Conservation (phyloP, 1,140 invertebrate genomes). For the Helicorthomorpha holstii region DNA sequence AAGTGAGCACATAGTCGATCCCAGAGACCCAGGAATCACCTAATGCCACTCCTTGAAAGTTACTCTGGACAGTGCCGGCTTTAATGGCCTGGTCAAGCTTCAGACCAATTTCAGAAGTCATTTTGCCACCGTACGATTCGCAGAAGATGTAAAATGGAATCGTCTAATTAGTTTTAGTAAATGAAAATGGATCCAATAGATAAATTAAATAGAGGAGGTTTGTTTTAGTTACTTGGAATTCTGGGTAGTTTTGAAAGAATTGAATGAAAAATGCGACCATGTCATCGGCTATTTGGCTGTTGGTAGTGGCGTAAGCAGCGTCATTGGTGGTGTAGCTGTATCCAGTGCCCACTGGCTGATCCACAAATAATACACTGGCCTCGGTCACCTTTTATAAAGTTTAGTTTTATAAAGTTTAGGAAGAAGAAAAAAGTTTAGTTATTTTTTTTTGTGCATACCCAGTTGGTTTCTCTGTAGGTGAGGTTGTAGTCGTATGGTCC, state of each 20-base stretch:
- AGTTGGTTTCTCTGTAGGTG: constrained; percentile 45
- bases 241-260: constrained; percentile 41
- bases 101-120: constrained; percentile 57
- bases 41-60: constrained; percentile 56
- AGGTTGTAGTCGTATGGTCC: constrained; percentile 48
- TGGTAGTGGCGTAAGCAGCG: constrained; percentile 38
- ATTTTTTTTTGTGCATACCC: constrained; percentile 43
- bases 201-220: constrained; percentile 1
- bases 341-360: constrained; percentile 77
- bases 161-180: constrained; percentile 21
- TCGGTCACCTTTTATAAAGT: constrained; percentile 20
- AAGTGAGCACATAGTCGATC: constrained; percentile 56
- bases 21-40: constrained; percentile 77
- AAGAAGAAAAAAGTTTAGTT: no score
- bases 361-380: constrained; percentile 65
- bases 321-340: constrained; percentile 57
- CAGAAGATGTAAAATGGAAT: constrained; percentile 62
- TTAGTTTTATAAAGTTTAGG: not conserved
- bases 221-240: constrained; percentile 31
- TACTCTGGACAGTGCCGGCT: constrained; percentile 41
- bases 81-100: constrained; percentile 44
- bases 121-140: constrained; percentile 80
- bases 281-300: constrained; percentile 57
- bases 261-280: constrained; percentile 47
- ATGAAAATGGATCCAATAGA: constrained; percentile 1